phyloP scores from a whole-genome alignment of 2,797 vertebrate species.

The Sebastes elongatus region DNA sequence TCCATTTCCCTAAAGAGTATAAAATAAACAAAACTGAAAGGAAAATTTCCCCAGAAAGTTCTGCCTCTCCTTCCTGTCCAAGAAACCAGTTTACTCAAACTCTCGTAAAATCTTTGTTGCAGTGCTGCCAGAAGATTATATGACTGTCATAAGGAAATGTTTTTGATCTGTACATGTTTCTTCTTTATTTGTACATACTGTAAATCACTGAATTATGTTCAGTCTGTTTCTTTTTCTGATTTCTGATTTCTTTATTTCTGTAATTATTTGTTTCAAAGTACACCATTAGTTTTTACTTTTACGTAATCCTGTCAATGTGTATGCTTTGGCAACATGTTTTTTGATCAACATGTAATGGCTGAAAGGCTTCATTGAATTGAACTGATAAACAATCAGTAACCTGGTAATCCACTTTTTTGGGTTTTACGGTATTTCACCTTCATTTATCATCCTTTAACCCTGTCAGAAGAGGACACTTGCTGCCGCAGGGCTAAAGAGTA shows the following conservation, averaged over 20 bases:
- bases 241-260: not conserved
- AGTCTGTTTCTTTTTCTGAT: not conserved
- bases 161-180: not conserved
- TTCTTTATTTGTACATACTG: not conserved
- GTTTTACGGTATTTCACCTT: not conserved
- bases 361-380: not conserved
- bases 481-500: not conserved
- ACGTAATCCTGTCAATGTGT: too few relatives aligned
- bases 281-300: not conserved
- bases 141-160: not conserved
- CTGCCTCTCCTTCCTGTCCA: not conserved
- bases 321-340: not conserved
- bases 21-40: not conserved
- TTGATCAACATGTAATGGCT: not conserved
- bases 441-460: conserved; percentile 5
- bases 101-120: not conserved
- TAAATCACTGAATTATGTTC: not conserved
- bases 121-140: not conserved
- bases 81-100: not conserved
- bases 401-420: not conserved
- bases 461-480: not conserved
- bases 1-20: not conserved
- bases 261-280: not conserved
- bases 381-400: not conserved
- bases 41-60: not conserved